Conservation (phyloP, 2,888 invertebrate genomes). For the Clitarchus hookeri region DNA sequence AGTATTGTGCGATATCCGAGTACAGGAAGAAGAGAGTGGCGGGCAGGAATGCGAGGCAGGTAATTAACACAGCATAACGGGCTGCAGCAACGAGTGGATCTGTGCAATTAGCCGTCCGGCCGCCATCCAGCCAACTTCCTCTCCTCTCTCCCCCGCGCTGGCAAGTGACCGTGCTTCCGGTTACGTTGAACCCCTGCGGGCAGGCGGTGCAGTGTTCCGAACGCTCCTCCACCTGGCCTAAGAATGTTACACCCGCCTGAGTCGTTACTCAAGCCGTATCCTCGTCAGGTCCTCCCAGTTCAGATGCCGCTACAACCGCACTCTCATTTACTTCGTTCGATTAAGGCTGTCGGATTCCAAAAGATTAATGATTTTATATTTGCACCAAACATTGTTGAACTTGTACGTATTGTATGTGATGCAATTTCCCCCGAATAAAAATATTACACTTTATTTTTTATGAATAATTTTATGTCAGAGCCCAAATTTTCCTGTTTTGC, state of each 20-base stretch:
- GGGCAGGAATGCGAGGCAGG: not conserved
- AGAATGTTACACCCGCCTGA: not conserved
- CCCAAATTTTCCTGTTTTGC: too few species aligned
- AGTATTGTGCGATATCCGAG: constrained; percentile 8
- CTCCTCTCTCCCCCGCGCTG: not conserved
- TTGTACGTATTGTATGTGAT: too few species aligned
- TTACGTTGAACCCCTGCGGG: not conserved
- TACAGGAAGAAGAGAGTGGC: not conserved
- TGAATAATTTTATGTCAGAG: too few species aligned
- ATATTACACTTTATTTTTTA: too few species aligned
- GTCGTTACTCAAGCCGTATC: not conserved
- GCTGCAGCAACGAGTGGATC: not conserved
- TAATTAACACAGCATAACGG: not conserved
- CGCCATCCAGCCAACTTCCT: not conserved
- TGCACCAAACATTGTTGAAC: too few species aligned
- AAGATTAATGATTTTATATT: too few species aligned
- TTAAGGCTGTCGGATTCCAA: too few species aligned
- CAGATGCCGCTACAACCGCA: not conserved
- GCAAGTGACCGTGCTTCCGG: not conserved
- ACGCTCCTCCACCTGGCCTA: too few species aligned
- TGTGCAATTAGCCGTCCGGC: not conserved
- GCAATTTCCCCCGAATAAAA: too few species aligned
- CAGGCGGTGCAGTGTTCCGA: too few species aligned
- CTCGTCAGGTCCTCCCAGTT: not conserved
- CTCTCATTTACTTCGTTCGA: not conserved